Evolutionary conservation across 2,797 vertebrate genomes (phyloP), one percentile per base, ranked within the genome.

Genomic region (Enteromius fasciolatus): DNA sequence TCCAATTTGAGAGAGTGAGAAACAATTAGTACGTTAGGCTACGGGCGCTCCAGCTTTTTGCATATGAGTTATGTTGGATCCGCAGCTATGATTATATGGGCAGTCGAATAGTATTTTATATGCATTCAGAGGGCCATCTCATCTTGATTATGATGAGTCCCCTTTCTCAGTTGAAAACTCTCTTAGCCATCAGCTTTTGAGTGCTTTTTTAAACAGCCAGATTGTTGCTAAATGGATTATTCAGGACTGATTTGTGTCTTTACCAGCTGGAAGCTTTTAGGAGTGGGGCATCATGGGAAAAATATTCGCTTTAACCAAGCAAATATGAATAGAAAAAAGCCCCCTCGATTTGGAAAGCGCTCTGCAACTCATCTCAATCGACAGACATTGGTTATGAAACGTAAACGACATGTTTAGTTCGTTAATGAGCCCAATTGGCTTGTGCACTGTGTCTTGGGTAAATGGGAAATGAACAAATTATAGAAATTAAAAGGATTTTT

Each of bases 101-200:
- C 75, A 83, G 86, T 82, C 64, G 85, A 89, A 84, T 84, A 81
- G 64, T 82, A 78, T 85, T 89, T 88, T 88, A 87, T 87, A 86
- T 87, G 87, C 85, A 87, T 87, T 87, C 86, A 66, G 87, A 77
- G 83, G 80, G 76, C 83, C 81, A 86, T 89, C 82, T 89, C 85
- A 82, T 85, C 81, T 87, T 84, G 87, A 87, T 88, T 87, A 85
- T 88, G 78, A 87, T 85, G 82, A 84, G 82, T 82, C 80, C 76
- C 82, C 67, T 82, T 85, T 80, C 83, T 86, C 78, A 73, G 69
- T 80, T 84, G 84, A 83, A 75, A 70, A 78, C 84, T 85, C 84
- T 88, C 87, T 83, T 82, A 50, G 84, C 83, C 54, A 67, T 86
- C 85, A 83, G 81, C 72, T 83, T 80, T 85, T 87, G 79, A 85